Base-by-base conservation (phyloP, 2,888 invertebrate genomes). In the Campoplex capitator region DNA sequence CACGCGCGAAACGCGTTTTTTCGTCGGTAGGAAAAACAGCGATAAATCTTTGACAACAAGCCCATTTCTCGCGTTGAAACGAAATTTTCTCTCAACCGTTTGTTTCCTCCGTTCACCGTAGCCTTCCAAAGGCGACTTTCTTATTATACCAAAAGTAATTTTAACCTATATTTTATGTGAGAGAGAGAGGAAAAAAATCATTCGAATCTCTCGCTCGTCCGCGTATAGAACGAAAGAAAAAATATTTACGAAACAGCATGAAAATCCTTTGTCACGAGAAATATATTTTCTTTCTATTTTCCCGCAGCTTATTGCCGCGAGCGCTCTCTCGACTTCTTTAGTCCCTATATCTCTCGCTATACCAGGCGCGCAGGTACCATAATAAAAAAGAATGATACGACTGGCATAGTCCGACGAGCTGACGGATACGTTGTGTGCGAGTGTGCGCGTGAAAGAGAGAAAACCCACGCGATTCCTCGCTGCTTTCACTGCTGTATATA, bases 401-500 rank as follows among this genome's bases (percentile, higher is more conserved):
- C 58, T 32, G 58, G 13, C 11, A n/a, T 16, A 62, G 32, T 62
- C 16, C 62, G 32, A 32, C 62, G 7, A 62, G 62, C 62, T 32
- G 28, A 62, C 32, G 62, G 62, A 62, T 32, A 11, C 32, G 32
- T 62, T 32, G 32, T 58, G 7, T 58, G 23, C 38, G 38, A 3
- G 38, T 38, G 38, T 38, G 38, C 38, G 62, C 32, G 32, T 62
- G 62, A 28, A 32, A 62, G 32, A 62, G 62, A 62, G 62, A 16
- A 16, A 28, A 58, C 13, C 51, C 51, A 51, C 51, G 51, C 51
- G 13, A 62, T 62, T 62, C 16, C 16, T 32, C 16, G 62, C 62
- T 32, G 32, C 62, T 62, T 62, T 62, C 62, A 62, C 62, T 62
- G 62, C 16, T 16, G 32, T 62, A 51, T 51, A 51, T 51, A 51